Evolutionary conservation across 2,888 invertebrate species (phyloP).

Genomic region (Phengaris arion): DNA sequence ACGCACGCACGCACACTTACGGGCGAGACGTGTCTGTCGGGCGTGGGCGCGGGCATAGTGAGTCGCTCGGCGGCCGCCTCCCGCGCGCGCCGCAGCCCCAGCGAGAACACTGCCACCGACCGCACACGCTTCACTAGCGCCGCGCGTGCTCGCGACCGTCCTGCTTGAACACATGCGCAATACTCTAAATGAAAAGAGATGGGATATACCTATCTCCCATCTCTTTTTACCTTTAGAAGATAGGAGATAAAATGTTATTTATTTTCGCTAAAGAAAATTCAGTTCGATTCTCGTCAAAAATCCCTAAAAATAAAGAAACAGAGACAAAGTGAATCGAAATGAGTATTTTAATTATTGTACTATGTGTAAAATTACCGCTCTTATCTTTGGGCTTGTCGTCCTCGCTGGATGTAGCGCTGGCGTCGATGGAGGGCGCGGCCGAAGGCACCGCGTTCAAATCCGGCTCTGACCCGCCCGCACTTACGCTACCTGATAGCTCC

Average conservation of each 20-base stretch:
- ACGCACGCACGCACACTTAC: slow-evolving; percentile 44
- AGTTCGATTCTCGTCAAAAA: too few relatives aligned
- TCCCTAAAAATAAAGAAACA: too few relatives aligned
- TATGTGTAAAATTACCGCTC: slow-evolving; percentile 49
- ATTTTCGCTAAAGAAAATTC: too few relatives aligned
- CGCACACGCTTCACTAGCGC: slow-evolving; percentile 90
- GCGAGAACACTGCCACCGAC: slow-evolving; percentile 91
- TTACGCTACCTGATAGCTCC: slow-evolving; percentile 69
- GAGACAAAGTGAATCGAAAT: too few relatives aligned
- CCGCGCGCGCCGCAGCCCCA: slow-evolving; percentile 87
- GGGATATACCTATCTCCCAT: background rate
- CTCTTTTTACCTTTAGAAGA: too few relatives aligned
- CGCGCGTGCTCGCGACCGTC: slow-evolving; percentile 81
- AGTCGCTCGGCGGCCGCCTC: slow-evolving; percentile 83
- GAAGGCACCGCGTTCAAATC: slow-evolving; percentile 68
- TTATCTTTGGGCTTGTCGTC: slow-evolving; percentile 81
- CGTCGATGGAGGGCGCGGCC: slow-evolving; percentile 51
- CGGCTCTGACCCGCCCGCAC: slow-evolving; percentile 72
- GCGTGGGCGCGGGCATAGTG: slow-evolving; percentile 67
- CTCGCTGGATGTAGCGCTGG: slow-evolving; percentile 73
- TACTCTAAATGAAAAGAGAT: background rate
- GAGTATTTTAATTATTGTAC: too few relatives aligned
- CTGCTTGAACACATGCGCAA: slow-evolving; percentile 53
- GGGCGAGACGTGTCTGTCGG: slow-evolving; percentile 38
- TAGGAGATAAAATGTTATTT: too few relatives aligned